Evolutionary conservation across 2,113 vertebrate genomes (phyloP), one percentile per base, ranked within the genome.

Genomic region (Falcunculus frontatus): DNA sequence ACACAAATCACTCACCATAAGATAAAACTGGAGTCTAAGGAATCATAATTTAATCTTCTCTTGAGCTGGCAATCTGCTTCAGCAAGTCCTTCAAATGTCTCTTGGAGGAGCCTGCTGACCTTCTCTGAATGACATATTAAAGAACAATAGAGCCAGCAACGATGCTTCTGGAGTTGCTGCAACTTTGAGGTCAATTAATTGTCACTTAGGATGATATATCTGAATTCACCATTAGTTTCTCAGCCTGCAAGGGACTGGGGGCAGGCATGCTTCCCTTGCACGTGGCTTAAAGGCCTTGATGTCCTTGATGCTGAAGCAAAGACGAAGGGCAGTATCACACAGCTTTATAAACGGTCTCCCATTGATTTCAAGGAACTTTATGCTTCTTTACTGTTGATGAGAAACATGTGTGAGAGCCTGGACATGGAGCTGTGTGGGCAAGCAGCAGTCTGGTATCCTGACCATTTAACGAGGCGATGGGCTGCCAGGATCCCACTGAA

Each of bases 161-260:
- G 3, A 35, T 55, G 29, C n/a, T 46, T 78, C 41, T 89, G 55
- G 73, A 92, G 79, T 33, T 72, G 64, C 69, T 89, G 80, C 60
- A 93, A 72, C 60, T 96, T 57, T 84, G 52, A 90, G 92, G 94
- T 96, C 96, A 96, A 84, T 87, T 94, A 93, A 69, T 95, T 95
- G 93, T 93, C 86, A 2, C 76, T 95, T 96, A 68, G 68, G 62
- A 72, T 94, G 95, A 92, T 94, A 22, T 41, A 92, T 92, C 57
- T 89, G 90, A 90, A 80, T 72, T 74, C 4, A 1, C 69, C 32
- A 60, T 95, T 92, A 64, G 63, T 82, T 87, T 94, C 86, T 86
- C 23, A 72, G 63, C 41, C 63, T 92, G 18, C 44, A 60, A 22
- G 42, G 20, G 49, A 22, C 62, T 68, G 0, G 2, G 26, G 41